These are phyloP conservation scores for Carassius carassius DNA, from an alignment of 2,113 vertebrate genomes.

Conservation along the genomic window DNA sequence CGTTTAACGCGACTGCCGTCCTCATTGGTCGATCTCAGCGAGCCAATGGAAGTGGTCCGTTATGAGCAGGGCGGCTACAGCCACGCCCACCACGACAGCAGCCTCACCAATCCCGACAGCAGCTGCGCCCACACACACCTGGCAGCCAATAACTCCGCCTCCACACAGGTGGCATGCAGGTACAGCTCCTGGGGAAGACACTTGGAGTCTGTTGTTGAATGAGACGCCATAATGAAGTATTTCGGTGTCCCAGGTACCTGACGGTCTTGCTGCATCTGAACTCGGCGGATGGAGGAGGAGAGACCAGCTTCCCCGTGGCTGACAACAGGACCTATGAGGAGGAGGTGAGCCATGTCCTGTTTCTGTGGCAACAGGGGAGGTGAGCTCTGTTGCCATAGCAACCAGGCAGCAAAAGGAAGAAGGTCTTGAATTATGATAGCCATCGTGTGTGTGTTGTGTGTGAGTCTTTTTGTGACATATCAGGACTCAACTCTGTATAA, in stretches of 20 bases:
- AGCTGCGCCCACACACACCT: conserved; percentile 91
- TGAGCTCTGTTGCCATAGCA: conserved; percentile 1
- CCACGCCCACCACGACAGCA: conserved; percentile 93
- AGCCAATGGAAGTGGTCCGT: conserved; percentile 91
- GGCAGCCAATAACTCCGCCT: conserved; percentile 81
- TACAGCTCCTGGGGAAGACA: conserved; percentile 45
- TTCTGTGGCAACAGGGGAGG: background rate
- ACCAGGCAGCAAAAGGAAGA: conserved; percentile 42
- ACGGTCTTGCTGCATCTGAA: conserved; percentile 91
- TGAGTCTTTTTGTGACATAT: too few relatives aligned
- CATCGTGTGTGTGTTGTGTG: conserved; percentile 32
- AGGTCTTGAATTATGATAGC: conserved; percentile 27
- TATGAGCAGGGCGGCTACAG: conserved; percentile 91
- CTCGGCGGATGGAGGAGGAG: conserved; percentile 88
- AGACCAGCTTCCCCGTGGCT: conserved; percentile 92
- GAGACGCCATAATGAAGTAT: background rate
- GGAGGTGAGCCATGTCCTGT: conserved; percentile 72
- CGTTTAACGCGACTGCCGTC: conserved; percentile 87
- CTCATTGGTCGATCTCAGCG: conserved; percentile 88
- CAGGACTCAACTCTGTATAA: too few relatives aligned
- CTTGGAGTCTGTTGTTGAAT: too few relatives aligned
- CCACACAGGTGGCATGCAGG: conserved; percentile 92
- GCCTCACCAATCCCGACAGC: conserved; percentile 82
- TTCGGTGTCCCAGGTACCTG: conserved; percentile 79
- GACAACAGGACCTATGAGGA: conserved; percentile 95